Evolutionary conservation across 2,797 vertebrate genomes (phyloP).

Genomic region (Sebastes aleutianus): DNA sequence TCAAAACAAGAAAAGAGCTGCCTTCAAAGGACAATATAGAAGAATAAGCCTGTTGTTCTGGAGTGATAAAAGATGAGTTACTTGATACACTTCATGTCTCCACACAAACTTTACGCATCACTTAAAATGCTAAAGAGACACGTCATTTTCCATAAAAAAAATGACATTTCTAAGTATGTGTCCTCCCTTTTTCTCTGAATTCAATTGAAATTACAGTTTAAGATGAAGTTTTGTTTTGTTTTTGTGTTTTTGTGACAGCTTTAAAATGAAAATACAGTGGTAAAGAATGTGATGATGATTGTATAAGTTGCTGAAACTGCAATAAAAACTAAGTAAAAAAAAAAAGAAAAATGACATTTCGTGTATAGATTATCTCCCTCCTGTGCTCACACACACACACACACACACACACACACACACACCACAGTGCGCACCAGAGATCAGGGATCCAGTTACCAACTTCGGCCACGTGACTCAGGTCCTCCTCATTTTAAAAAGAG

Average conservation of each 20-base stretch:
- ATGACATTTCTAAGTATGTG: too few species aligned
- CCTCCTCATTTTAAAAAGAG: constrained; percentile 73
- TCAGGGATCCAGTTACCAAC: constrained; percentile 68
- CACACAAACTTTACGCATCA: background rate
- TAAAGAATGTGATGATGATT: too few species aligned
- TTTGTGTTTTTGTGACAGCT: too few species aligned
- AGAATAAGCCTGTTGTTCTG: constrained; percentile 32
- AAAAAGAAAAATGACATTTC: too few species aligned
- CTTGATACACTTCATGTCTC: constrained; percentile 9
- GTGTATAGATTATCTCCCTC: background rate
- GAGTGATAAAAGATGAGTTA: background rate
- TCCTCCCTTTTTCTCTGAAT: too few species aligned
- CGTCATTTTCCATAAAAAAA: too few species aligned
- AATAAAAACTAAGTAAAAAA: too few species aligned
- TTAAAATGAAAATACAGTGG: too few species aligned
- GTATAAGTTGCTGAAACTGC: too few species aligned
- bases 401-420: background rate
- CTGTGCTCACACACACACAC: background rate
- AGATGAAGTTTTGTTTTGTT: too few species aligned
- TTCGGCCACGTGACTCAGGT: constrained; percentile 78
- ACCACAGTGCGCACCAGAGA: constrained; percentile 34
- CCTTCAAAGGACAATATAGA: background rate
- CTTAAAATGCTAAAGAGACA: background rate
- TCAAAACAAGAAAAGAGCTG: background rate
- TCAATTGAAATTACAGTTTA: too few species aligned